Evolutionary conservation across 2,888 invertebrate genomes (phyloP), one percentile per base, ranked within the genome.

Genomic region (Agrypnus murinus): DNA sequence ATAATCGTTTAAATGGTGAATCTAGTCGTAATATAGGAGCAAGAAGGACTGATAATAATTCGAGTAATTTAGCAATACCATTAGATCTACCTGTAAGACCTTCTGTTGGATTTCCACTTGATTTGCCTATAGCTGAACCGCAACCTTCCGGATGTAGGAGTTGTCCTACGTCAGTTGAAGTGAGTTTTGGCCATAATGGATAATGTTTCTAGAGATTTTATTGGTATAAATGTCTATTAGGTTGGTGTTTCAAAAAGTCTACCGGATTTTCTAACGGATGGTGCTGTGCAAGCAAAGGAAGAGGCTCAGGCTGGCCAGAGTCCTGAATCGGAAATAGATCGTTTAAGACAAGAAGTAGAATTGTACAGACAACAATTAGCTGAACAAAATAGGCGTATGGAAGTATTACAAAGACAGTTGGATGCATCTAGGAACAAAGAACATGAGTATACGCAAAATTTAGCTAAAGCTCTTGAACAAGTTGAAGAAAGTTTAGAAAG

Each of bases 221-320:
- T 63, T 63, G 9, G 36, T 46, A 45, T 15, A 38, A 25, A 12
- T 55, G 15, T 10, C 71, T 78, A 74, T 34, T 71, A 86, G 81
- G 81, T 86, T 19, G 86, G 84, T 45, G 86, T 87, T 38, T 87
- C 88, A 57, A 89, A 90, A 82, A 88, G 89, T 75, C 84, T 93
- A 72, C 92, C 92, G 1, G 92, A 92, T 79, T 93, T 93, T 81
- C 86, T 93, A 32, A 91, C 91, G 1, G 92, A 93, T 79, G 92
- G 92, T 4, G 92, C 92, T 15, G 90, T 87, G 77, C 79, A 83
- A 55, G 80, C 79, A 57, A 81, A 80, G 73, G 78, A 79, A 34
- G 80, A 79, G 36, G 76, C 76, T 59, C 72, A 74, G 5, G 66
- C 73, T 7, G 75, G 70, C n/a, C 81, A 80, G 48, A 84, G 81